Evolutionary conservation across 1,140 invertebrate species (phyloP).

Genomic region (Drosophila murphyi): DNA sequence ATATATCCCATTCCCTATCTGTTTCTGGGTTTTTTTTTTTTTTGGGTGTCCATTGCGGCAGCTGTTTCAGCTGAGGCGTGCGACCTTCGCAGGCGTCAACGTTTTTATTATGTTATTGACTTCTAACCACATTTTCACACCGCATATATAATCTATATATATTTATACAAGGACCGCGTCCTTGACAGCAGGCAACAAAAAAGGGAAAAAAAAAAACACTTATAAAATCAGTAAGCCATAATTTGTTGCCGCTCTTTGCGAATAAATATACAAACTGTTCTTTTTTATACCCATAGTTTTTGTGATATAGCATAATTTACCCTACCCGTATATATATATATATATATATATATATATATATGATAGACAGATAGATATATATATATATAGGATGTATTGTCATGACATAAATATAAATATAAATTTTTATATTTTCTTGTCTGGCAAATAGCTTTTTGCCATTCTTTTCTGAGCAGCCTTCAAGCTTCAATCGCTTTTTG

Average conservation of each 20-base stretch:
- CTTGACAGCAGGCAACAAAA: slow-evolving; percentile 57
- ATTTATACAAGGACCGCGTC: slow-evolving; percentile 20
- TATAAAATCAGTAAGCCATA: slow-evolving; percentile 69
- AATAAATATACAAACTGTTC: not conserved
- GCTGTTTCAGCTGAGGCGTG: slow-evolving; percentile 21
- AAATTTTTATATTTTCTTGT: slow-evolving; percentile 67
- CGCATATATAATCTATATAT: slow-evolving; percentile 39
- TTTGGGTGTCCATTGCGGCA: slow-evolving; percentile 5
- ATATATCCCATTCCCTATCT: too few relatives aligned
- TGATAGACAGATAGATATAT: too few relatives aligned
- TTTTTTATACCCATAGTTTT: slow-evolving; percentile 48
- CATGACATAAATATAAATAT: slow-evolving; percentile 72
- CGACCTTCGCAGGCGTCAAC: slow-evolving; percentile 63
- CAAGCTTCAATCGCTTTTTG: slow-evolving; percentile 31
- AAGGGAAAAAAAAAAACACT: slow-evolving; percentile 12
- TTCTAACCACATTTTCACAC: slow-evolving; percentile 80
- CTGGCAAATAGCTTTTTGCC: slow-evolving; percentile 62
- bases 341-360: slow-evolving; percentile 16
- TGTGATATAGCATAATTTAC: too few relatives aligned
- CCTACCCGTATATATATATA: slow-evolving; percentile 24
- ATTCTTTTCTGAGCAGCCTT: slow-evolving; percentile 28
- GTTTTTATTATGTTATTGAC: slow-evolving; percentile 82
- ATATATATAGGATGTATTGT: not conserved
- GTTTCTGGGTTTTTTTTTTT: too few relatives aligned
- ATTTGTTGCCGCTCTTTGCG: slow-evolving; percentile 62